These are phyloP conservation scores for Rhysida immarginata DNA, from an alignment of 1,140 invertebrate genomes.

Conservation along the genomic window DNA sequence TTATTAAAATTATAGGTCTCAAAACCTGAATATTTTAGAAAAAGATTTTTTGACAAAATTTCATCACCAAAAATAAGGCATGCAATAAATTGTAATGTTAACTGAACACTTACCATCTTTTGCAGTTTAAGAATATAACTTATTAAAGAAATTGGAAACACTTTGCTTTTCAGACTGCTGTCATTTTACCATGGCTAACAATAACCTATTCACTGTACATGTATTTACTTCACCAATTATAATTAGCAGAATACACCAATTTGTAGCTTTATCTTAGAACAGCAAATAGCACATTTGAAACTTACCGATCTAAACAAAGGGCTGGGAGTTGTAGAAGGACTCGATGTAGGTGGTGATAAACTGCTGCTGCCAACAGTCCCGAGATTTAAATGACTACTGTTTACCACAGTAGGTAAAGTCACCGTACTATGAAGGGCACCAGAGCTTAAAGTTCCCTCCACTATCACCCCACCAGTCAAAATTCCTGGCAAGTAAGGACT, in stretches of 20 bases:
- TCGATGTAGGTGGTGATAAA: neutral
- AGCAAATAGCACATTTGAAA: neutral
- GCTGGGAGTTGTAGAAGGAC: constrained; percentile 1
- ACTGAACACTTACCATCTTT: too few species aligned
- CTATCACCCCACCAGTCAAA: neutral
- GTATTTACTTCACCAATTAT: neutral
- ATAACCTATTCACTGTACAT: neutral
- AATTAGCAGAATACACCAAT: neutral
- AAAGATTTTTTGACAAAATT: too few species aligned
- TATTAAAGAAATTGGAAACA: neutral
- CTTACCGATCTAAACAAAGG: constrained; percentile 7
- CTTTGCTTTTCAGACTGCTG: neutral
- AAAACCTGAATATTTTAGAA: too few species aligned
- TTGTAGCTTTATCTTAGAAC: neutral
- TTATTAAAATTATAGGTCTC: too few species aligned
- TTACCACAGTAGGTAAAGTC: neutral
- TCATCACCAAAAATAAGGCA: too few species aligned
- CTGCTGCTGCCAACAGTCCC: neutral
- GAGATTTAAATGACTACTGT: neutral
- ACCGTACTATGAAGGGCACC: neutral
- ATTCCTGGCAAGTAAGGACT: constrained; percentile 2
- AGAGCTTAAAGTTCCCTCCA: neutral
- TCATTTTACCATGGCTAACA: neutral
- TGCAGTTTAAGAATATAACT: neutral
- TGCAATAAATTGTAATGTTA: too few species aligned